Evolutionary conservation across 2,888 invertebrate species (phyloP).

Genomic region (Nasonovia ribisnigri): DNA sequence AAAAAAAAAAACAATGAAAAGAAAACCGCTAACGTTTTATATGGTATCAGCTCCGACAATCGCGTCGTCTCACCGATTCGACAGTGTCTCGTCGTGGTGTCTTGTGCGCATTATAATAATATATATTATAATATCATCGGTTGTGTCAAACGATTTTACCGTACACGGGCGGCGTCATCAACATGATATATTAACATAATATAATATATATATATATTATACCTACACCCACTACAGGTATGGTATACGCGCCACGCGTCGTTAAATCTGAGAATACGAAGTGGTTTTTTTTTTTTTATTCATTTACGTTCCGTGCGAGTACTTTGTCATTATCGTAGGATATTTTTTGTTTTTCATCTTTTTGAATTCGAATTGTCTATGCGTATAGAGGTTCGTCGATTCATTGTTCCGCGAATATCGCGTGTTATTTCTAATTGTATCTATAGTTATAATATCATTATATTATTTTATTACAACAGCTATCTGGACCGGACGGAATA

Average conservation of each 20-base stretch:
- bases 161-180: background rate
- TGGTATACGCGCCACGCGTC: slow-evolving; percentile 19
- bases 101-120: background rate
- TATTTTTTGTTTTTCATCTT: background rate
- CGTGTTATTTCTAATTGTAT: background rate
- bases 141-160: slow-evolving; percentile 8
- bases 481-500: background rate
- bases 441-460: background rate
- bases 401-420: slow-evolving; percentile 18
- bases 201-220: background rate
- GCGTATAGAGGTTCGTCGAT: background rate
- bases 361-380: background rate
- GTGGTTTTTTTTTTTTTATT: background rate
- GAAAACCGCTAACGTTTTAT: background rate
- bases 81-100: background rate
- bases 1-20: background rate
- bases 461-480: too few species aligned
- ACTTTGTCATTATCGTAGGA: background rate
- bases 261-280: background rate
- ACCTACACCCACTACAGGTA: background rate
- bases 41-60: background rate
- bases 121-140: background rate
- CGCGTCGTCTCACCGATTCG: background rate
- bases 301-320: slow-evolving; percentile 18
- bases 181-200: background rate